Base-by-base conservation (phyloP, 2,888 invertebrate species). In the Melikaiella ostensackeni region DNA sequence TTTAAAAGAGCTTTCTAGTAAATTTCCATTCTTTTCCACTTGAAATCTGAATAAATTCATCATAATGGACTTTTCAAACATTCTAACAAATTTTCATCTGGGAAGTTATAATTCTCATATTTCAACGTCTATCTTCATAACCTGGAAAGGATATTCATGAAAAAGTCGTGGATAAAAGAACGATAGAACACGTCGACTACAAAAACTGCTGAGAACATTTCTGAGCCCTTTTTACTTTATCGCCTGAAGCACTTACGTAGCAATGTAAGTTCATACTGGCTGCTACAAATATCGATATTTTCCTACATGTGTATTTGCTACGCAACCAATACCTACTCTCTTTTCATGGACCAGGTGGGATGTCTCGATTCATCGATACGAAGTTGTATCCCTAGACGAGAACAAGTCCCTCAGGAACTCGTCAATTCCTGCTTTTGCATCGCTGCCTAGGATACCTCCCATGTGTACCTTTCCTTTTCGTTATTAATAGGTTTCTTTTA, bases 191-290 rank as follows among this genome's bases (percentile, higher is more conserved):
- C 19, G n/a, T 46, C 66, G 27, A 46, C 24, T 46, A 46, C 42
- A 66, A 42, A 64, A 66, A 46, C 24, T 66, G 66, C 66, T 46
- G 66, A 66, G 66, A 66, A 46, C n/a, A 27, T 66, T 66, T 64
- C 46, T 46, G 11, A 1, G 7, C 24, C 27, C 27, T 66, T 46
- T 42, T 42, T 46, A 16, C 24, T 24, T 46, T 66, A 66, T 42
- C 27, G 46, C 66, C 66, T 9, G 30, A 24, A 27, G 46, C 66
- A 66, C 46, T 66, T 66, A 66, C 42, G 27, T 46, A 66, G 27
- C 9, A 46, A 38, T 64, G 64, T 64, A 21, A 64, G 64, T 38
- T 64, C 21, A 64, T 24, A 35, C 35, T 64, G 4, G 30, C 4
- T 30, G 66, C 27, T 66, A 30, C 27, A 46, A 66, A 66, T 66